Conservation (phyloP, 2,113 vertebrate species). For the Dermatemys mawii region DNA sequence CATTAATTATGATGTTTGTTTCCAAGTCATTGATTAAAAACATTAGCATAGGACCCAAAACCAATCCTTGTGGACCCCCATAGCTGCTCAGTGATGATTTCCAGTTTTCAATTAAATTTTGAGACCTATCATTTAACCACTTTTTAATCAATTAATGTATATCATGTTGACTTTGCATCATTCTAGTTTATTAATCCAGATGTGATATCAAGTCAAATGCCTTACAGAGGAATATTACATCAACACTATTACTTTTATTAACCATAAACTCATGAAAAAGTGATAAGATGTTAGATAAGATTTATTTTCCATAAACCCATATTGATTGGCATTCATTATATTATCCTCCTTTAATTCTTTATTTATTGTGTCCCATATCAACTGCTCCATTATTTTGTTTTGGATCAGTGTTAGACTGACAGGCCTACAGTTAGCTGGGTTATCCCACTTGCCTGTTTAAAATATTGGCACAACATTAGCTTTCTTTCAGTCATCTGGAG, state of each 20-base stretch:
- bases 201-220: background rate
- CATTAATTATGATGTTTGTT: background rate
- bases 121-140: background rate
- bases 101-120: background rate
- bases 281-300: background rate
- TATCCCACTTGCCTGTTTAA: background rate
- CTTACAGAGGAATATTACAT: background rate
- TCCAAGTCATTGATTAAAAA: background rate
- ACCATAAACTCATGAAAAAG: background rate
- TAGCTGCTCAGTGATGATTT: background rate
- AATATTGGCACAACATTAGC: background rate
- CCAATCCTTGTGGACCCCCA: background rate
- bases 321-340: background rate
- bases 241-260: background rate
- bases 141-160: background rate
- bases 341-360: background rate
- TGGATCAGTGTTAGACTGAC: background rate
- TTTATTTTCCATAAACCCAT: background rate
- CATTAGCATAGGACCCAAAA: background rate
- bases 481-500: background rate
- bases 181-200: background rate
- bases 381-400: background rate
- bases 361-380: background rate
- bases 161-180: background rate
- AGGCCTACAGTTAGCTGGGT: background rate